Evolutionary conservation across 2,888 invertebrate species (phyloP), one percentile per base, ranked within the genome.

Genomic region (Marasmarcha lunaedactyla): DNA sequence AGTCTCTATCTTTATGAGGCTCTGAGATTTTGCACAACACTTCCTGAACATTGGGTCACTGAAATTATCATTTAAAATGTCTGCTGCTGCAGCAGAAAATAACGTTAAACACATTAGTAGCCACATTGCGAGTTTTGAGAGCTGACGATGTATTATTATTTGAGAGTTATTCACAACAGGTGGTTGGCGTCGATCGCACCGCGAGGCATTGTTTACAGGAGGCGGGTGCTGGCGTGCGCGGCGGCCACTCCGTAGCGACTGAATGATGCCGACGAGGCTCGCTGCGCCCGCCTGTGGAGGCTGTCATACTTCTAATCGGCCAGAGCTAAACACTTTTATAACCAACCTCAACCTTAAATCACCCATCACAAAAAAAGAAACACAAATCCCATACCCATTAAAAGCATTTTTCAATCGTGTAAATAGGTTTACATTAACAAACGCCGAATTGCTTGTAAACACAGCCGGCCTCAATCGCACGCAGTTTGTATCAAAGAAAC

Each of bases 231-330:
- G 20, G 20, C 40, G 42, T 40, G 45, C 42, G 43, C 46, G 42
- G 51, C 44, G 45, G 47, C 49, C 50, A 55, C 48, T 54, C 60
- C 57, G 51, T 54, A 60, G 50, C 62, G 59, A 54, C 63, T 58
- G 55, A 73, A 56, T 67, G 62, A 57, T 56, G 47, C 46, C 20
- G 20, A 7, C 20, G 20, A 5, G 20, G 20, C 47, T 40, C 48
- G 51, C 45, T 48, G 48, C 44, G 42, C 45, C 39, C 55, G 49
- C 50, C 46, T 49, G 48, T 51, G 63, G 66, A 72, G 73, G 71
- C 73, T 78, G 76, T 59, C 64, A 50, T 53, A 72, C 59, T 74
- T 73, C 73, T 76, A 68, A 69, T 3, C 7, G 4, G 20, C 20
- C 20, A 7, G 20, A 5, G 20, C 20, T 7, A 54, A 36, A 47